A percentile compares a stretch with the other conserved stretches of the same genome.
Evolutionary conservation across 1,140 invertebrate species (phyloP).

Genomic region (Homalodisca vitripennis): DNA sequence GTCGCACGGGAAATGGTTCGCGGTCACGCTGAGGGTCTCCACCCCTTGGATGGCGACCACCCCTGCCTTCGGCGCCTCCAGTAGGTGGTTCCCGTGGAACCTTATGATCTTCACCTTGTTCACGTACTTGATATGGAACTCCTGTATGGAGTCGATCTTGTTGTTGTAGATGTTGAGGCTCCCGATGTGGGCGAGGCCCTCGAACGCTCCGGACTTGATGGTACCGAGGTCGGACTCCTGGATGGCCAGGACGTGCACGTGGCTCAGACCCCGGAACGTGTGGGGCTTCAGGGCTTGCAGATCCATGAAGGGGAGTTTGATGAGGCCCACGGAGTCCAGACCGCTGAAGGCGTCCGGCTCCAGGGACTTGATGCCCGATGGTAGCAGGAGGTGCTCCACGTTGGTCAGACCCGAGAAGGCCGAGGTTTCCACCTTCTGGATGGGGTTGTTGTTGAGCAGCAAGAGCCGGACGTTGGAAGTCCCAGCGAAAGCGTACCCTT

Average conservation of each 20-base stretch:
- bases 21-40: constrained; percentile 62
- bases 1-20: constrained; percentile 82
- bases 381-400: constrained; percentile 70
- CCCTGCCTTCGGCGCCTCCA: constrained; percentile 66
- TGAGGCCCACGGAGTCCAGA: constrained; percentile 70
- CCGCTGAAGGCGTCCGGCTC: constrained; percentile 77
- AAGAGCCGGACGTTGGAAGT: constrained; percentile 76
- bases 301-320: constrained; percentile 81
- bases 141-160: constrained; percentile 77
- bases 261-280: constrained; percentile 72
- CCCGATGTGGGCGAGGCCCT: constrained; percentile 64
- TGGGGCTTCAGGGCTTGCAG: constrained; percentile 62
- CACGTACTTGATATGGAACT: constrained; percentile 63
- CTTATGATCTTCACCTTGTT: constrained; percentile 66
- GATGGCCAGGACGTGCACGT: constrained; percentile 69
- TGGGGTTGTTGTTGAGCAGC: constrained; percentile 72
- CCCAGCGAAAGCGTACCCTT: constrained; percentile 77
- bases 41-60: constrained; percentile 64
- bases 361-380: constrained; percentile 70
- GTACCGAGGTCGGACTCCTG: constrained; percentile 78
- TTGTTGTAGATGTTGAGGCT: constrained; percentile 75
- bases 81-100: constrained; percentile 76
- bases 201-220: constrained; percentile 68
- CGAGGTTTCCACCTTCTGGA: constrained; percentile 67
- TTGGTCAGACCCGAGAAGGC: constrained; percentile 79